Evolutionary conservation across 1,140 invertebrate species (phyloP).

Genomic region (Caenorhabditis latens): DNA sequence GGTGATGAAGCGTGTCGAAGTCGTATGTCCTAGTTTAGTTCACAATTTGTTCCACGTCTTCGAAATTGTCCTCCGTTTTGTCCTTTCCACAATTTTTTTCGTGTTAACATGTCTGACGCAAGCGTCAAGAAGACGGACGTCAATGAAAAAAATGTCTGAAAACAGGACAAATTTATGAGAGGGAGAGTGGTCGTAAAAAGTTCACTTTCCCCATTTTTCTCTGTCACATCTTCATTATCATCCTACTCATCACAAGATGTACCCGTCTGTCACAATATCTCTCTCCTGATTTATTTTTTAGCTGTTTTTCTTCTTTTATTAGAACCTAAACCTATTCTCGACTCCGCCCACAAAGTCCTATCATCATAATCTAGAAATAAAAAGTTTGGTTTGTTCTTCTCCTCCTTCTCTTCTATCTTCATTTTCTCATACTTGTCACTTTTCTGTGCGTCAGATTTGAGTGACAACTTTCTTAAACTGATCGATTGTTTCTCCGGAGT

Average conservation of each 20-base stretch:
- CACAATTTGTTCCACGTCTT: conserved; percentile 13
- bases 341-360: conserved; percentile 3
- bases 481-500: neutral
- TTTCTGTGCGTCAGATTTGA: neutral
- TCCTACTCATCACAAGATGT: conserved; percentile 38
- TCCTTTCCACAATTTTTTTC: neutral
- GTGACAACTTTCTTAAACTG: conserved; percentile 20
- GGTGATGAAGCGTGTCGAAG: conserved; percentile 55
- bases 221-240: conserved; percentile 54
- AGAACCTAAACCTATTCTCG: conserved; percentile 12
- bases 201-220: conserved; percentile 42
- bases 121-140: conserved; percentile 30
- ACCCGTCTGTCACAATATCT: neutral
- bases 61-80: conserved; percentile 3
- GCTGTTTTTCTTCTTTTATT: conserved; percentile 9
- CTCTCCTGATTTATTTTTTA: neutral
- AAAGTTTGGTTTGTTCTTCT: neutral
- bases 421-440: conserved; percentile 43
- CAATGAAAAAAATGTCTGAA: conserved; percentile 39
- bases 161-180: conserved; percentile 47
- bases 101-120: conserved; percentile 11
- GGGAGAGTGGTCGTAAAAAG: conserved; percentile 52
- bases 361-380: neutral
- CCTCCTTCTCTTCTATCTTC: neutral
- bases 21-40: conserved; percentile 49